Percentiles rank a stretch among this genome's conserved stretches.
Conservation (phyloP, 2,888 invertebrate species). For the Elegia similella region DNA sequence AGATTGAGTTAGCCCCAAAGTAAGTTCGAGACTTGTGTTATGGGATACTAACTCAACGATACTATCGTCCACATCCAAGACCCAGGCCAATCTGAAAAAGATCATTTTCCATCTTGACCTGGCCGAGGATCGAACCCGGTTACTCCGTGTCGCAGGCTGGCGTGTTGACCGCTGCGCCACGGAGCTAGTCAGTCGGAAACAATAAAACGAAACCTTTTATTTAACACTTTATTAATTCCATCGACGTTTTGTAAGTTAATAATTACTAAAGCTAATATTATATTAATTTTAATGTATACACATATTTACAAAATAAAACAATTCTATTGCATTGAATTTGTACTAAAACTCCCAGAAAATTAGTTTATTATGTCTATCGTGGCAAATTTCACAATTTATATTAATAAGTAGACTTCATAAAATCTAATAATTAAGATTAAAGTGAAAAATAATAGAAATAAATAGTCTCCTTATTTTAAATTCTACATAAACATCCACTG, state of each 20-base stretch:
- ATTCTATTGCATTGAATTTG: slow-evolving; percentile 51
- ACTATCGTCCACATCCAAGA: too few relatives aligned
- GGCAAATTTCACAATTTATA: slow-evolving; percentile 24
- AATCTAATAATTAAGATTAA: slow-evolving; percentile 28
- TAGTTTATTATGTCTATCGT: slow-evolving; percentile 5
- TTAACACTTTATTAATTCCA: slow-evolving; percentile 57
- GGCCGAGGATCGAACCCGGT: too few relatives aligned
- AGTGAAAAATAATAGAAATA: slow-evolving; percentile 42
- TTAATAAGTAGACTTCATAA: slow-evolving; percentile 32
- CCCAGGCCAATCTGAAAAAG: too few relatives aligned
- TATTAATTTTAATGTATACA: slow-evolving; percentile 69
- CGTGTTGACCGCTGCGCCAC: too few relatives aligned
- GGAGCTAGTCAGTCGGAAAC: too few relatives aligned
- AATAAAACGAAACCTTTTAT: slow-evolving; percentile 33
- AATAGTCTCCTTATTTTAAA: slow-evolving; percentile 39
- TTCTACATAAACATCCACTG: slow-evolving; percentile 43
- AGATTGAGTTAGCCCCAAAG: too few relatives aligned
- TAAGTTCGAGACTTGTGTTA: too few relatives aligned
- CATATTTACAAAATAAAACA: slow-evolving; percentile 72
- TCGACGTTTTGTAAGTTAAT: slow-evolving; percentile 40
- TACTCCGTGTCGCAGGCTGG: too few relatives aligned
- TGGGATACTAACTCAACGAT: too few relatives aligned
- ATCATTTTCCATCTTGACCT: too few relatives aligned
- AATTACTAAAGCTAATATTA: slow-evolving; percentile 41
- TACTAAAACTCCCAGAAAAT: slow-evolving; percentile 24